Conservation (phyloP, 1,140 invertebrate genomes). For the Helicorthomorpha holstii region DNA sequence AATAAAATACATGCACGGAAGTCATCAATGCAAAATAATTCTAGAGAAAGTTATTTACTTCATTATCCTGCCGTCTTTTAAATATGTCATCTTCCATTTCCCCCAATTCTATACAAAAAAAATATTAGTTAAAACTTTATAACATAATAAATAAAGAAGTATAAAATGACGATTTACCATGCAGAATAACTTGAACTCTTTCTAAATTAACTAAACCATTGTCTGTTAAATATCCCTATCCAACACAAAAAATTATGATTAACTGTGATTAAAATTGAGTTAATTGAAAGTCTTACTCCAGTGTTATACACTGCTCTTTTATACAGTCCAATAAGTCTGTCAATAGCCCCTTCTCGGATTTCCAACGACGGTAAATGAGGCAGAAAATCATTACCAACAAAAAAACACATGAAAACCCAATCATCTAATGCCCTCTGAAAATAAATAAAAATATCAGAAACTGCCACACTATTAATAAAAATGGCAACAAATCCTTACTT, state of each 20-base stretch:
- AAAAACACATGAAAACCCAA: slow-evolving; percentile 99
- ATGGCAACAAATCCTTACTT: slow-evolving; percentile 19
- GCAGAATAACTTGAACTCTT: slow-evolving; percentile 84
- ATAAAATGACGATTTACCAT: slow-evolving; percentile 17
- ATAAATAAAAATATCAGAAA: slow-evolving; percentile 1
- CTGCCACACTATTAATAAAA: slow-evolving; percentile 4
- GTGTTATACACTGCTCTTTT: slow-evolving; percentile 91
- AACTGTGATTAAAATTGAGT: background rate
- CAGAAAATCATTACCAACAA: slow-evolving; percentile 98
- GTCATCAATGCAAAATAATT: too few species aligned
- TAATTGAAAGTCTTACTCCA: slow-evolving; percentile 31
- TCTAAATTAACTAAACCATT: slow-evolving; percentile 84
- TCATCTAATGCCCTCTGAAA: slow-evolving; percentile 78
- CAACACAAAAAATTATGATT: too few species aligned
- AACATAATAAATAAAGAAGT: background rate
- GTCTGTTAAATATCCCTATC: slow-evolving; percentile 82
- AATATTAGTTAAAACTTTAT: background rate
- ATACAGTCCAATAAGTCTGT: slow-evolving; percentile 81
- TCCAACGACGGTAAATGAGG: slow-evolving; percentile 96
- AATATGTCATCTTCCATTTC: slow-evolving; percentile 96
- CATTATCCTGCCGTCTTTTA: slow-evolving; percentile 68
- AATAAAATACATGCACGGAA: slow-evolving; percentile 5
- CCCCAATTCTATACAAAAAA: slow-evolving; percentile 51
- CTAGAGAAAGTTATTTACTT: slow-evolving; percentile 33
- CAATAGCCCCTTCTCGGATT: slow-evolving; percentile 95